These are phyloP conservation scores for Drosophila parthenogenetica DNA, from an alignment of 2,888 invertebrate species.

Conservation along the genomic window DNA sequence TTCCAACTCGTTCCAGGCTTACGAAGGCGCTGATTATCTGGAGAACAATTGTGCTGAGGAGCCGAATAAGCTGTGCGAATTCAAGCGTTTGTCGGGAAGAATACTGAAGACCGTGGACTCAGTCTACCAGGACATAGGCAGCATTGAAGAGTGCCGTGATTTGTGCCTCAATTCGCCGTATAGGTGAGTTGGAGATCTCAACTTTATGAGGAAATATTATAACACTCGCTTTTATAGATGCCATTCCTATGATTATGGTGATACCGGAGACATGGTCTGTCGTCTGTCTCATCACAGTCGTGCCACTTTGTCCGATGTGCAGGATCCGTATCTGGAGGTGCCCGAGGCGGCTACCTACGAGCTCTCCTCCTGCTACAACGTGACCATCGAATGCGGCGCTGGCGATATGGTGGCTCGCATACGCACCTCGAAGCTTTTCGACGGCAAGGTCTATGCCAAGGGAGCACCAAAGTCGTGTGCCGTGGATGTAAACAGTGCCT, in stretches of 20 bases:
- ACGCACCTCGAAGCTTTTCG: conserved; percentile 95
- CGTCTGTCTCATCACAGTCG: conserved; percentile 95
- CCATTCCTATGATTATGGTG: conserved; percentile 96
- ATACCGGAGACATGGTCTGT: conserved; percentile 96
- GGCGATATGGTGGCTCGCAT: conserved; percentile 97
- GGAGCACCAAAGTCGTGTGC: conserved; percentile 96
- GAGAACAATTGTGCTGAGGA: conserved; percentile 97
- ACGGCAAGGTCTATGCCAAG: conserved; percentile 97
- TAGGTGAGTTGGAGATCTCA: conserved; percentile 84
- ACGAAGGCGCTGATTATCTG: conserved; percentile 91
- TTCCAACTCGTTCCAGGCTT: conserved; percentile 90
- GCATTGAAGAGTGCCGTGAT: conserved; percentile 94
- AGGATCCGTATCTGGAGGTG: conserved; percentile 95
- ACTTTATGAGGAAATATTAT: neutral
- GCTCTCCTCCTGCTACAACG: conserved; percentile 96
- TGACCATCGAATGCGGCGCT: conserved; percentile 95
- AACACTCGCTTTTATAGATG: conserved; percentile 86
- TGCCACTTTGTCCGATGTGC: conserved; percentile 94
- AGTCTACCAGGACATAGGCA: conserved; percentile 94
- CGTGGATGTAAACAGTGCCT: conserved; percentile 92
- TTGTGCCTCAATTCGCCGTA: conserved; percentile 95
- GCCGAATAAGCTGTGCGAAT: conserved; percentile 96
- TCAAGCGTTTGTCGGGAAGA: conserved; percentile 94
- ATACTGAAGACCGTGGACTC: conserved; percentile 97
- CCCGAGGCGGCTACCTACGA: conserved; percentile 96